Evolutionary conservation across 2,113 vertebrate genomes (phyloP).

Genomic region (Scomber colias): DNA sequence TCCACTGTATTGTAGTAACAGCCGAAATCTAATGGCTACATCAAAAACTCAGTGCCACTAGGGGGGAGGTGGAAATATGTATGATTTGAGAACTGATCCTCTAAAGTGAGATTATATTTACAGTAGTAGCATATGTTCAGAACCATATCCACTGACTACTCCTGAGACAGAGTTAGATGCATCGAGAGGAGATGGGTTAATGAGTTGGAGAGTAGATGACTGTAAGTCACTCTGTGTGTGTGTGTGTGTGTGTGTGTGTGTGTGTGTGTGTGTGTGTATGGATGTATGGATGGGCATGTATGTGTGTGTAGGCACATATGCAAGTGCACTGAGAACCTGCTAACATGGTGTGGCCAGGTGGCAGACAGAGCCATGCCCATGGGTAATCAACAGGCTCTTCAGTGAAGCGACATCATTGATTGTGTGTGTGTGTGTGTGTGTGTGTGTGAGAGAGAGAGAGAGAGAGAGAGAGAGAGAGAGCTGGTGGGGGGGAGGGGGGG

Average conservation of each 20-base stretch:
- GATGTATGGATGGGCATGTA: not conserved
- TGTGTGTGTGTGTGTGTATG: constrained; percentile 9
- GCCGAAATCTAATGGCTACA: no score
- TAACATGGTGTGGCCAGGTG: constrained; percentile 62
- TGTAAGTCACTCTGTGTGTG: not conserved
- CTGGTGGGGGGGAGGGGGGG: not conserved
- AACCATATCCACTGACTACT: not conserved
- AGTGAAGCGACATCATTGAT: constrained; percentile 39
- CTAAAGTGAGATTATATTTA: not conserved
- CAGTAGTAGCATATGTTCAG: constrained; percentile 1
- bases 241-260: constrained; percentile 9
- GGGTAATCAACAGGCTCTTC: constrained; percentile 72
- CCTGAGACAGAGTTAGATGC: constrained; percentile 19
- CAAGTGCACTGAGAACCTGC: constrained; percentile 58
- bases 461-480: constrained; percentile 16
- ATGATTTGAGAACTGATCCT: not conserved
- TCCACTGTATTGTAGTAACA: no score
- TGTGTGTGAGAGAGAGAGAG: constrained; percentile 22
- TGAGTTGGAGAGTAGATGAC: constrained; percentile 28
- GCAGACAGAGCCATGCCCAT: constrained; percentile 52
- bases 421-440: constrained; percentile 23
- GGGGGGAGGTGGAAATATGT: no score
- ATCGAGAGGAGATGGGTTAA: constrained; percentile 21
- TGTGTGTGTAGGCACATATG: constrained; percentile 30
- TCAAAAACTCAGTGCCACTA: not conserved